These are phyloP conservation scores for Dipodomys ordii DNA, from an alignment of 2,113 vertebrate species.

Conservation along the genomic window DNA sequence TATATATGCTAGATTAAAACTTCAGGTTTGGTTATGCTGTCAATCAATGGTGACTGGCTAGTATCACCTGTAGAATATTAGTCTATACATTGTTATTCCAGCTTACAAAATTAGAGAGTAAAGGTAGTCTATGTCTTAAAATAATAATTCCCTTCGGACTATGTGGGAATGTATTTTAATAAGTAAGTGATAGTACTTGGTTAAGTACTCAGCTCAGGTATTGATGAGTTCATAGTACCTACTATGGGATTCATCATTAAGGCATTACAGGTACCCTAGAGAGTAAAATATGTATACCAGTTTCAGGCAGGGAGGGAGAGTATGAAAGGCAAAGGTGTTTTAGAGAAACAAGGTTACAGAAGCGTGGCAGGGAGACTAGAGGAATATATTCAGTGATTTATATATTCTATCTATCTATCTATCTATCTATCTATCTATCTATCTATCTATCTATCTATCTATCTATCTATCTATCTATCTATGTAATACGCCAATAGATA, in stretches of 20 bases:
- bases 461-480: background rate
- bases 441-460: too few species aligned
- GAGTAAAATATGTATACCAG: background rate
- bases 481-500: too few species aligned
- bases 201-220: background rate
- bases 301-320: background rate
- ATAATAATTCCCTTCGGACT: slow-evolving; percentile 4
- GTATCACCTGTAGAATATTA: background rate
- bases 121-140: background rate
- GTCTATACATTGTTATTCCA: background rate
- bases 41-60: background rate
- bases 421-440: too few species aligned
- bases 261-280: background rate
- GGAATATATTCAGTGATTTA: background rate
- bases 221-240: background rate
- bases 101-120: background rate
- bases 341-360: too few species aligned
- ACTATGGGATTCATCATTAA: rapidly evolving
- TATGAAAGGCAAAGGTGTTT: rapidly evolving
- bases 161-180: background rate
- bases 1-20: slow-evolving; percentile 37
- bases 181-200: background rate
- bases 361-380: background rate
- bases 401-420: too few species aligned
- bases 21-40: slow-evolving; percentile 36